These are phyloP conservation scores for Gibbula magus DNA, from an alignment of 2,888 invertebrate species.

Conservation along the genomic window DNA sequence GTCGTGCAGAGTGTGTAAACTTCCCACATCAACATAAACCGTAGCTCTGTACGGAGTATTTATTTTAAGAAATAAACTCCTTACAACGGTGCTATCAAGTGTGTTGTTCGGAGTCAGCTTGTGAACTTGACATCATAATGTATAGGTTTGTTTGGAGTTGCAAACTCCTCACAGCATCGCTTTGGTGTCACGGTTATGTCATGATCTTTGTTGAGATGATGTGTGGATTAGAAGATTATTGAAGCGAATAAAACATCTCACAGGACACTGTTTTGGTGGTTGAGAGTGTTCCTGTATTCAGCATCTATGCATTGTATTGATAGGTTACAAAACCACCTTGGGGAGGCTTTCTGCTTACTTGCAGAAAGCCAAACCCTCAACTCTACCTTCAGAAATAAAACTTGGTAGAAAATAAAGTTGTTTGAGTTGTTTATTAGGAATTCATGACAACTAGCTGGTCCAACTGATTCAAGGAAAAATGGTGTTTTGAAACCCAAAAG, in stretches of 20 bases:
- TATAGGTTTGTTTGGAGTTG: background rate
- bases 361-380: background rate
- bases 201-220: background rate
- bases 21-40: no score
- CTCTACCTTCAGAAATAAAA: conserved; percentile 2
- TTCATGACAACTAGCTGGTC: no score
- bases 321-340: background rate
- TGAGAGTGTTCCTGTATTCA: background rate
- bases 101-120: no score
- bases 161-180: background rate
- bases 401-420: background rate
- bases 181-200: background rate
- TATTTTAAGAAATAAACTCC: no score
- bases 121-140: no score
- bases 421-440: background rate
- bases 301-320: conserved; percentile 6
- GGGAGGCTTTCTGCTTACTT: background rate
- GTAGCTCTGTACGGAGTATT: no score
- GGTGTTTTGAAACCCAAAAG: no score
- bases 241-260: background rate
- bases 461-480: no score
- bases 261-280: background rate
- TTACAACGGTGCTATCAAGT: no score
- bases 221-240: background rate
- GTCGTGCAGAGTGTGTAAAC: no score